Evolutionary conservation across 2,888 invertebrate genomes (phyloP).

Genomic region (Acanthacorydalis orientalis): DNA sequence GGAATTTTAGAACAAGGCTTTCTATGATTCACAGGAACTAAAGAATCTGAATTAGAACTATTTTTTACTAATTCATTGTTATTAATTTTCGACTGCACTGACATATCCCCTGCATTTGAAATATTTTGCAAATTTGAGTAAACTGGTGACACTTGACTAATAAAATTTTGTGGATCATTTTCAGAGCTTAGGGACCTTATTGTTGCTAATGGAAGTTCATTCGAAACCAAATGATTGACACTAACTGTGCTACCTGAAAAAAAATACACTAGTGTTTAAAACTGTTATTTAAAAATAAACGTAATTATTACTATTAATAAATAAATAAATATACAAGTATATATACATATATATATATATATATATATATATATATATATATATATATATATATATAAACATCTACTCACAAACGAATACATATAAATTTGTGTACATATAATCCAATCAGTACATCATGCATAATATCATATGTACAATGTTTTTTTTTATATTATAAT

Average conservation of each 20-base stretch:
- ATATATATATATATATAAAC: no score
- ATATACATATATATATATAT: no score
- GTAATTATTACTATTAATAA: neutral
- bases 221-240: constrained; percentile 44
- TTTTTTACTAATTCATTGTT: neutral
- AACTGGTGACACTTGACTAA: constrained; percentile 16
- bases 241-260: constrained; percentile 45
- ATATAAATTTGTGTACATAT: no score
- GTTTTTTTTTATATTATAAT: no score
- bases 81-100: constrained; percentile 6
- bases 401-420: no score
- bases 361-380: no score
- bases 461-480: no score
- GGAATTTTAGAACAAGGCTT: no score
- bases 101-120: constrained; percentile 5
- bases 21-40: no score
- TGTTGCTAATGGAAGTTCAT: constrained; percentile 40
- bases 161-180: constrained; percentile 19
- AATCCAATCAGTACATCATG: no score
- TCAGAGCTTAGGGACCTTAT: constrained; percentile 13
- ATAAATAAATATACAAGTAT: no score
- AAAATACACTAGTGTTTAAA: constrained; percentile 9
- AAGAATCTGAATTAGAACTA: no score
- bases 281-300: neutral
- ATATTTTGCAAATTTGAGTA: constrained; percentile 23